Conservation (phyloP, 2,888 invertebrate species). For the Xylota segnis region DNA sequence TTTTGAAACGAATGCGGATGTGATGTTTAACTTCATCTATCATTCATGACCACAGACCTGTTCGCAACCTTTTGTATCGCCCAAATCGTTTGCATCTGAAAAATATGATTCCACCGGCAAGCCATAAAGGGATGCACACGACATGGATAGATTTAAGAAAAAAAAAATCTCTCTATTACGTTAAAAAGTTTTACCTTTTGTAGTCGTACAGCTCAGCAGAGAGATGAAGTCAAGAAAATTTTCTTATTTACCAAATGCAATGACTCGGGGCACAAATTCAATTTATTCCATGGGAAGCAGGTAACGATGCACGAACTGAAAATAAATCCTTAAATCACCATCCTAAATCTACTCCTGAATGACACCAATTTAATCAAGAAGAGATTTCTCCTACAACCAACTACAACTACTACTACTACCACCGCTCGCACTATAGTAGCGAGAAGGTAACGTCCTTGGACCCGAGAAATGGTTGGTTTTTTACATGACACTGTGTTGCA, state of each 20-base stretch:
- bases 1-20: neutral
- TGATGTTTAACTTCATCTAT: conserved; percentile 8
- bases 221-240: conserved; percentile 67
- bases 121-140: conserved; percentile 26
- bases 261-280: conserved; percentile 75
- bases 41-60: neutral
- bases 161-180: conserved; percentile 13
- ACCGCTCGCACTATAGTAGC: no score
- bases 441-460: conserved; percentile 54
- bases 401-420: conserved; percentile 19
- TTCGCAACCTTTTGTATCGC: neutral
- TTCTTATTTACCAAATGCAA: conserved; percentile 76
- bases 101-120: conserved; percentile 36
- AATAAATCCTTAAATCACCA: conserved; percentile 78
- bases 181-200: conserved; percentile 53
- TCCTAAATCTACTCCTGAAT: conserved; percentile 77
- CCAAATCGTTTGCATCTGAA: conserved; percentile 17
- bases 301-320: conserved; percentile 77
- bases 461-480: conserved; percentile 8
- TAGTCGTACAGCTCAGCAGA: conserved; percentile 1
- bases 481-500: conserved; percentile 48
- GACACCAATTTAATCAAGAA: conserved; percentile 78
- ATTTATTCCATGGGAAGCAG: conserved; percentile 72
- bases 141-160: conserved; percentile 13
- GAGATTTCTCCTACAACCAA: conserved; percentile 67